phyloP scores from a whole-genome alignment of 2,113 vertebrate genomes.

The Lamprologus speciosus region DNA sequence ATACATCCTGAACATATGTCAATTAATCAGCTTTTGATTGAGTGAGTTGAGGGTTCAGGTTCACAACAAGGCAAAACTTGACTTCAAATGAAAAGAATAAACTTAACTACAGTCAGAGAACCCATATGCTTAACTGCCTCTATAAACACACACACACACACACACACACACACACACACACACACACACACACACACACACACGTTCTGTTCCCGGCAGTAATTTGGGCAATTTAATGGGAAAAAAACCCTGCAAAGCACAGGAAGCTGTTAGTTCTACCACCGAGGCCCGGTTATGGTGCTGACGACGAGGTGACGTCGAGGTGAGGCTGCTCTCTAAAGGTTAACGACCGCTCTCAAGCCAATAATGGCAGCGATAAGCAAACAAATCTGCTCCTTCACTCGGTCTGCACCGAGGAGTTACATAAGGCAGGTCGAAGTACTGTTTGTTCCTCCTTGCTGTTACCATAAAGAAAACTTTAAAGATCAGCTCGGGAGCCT shows the following conservation, averaged over 20 bases:
- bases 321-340: conserved; percentile 42
- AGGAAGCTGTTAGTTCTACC: conserved; percentile 20
- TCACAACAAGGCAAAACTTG: not conserved
- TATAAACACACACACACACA: not conserved
- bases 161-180: not conserved
- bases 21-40: not conserved
- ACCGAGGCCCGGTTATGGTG: not conserved
- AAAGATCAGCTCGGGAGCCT: not conserved
- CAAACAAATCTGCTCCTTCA: conserved; percentile 44
- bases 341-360: conserved; percentile 52
- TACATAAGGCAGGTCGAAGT: conserved; percentile 29
- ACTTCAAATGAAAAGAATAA: not conserved
- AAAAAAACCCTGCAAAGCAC: not conserved
- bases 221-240: conserved; percentile 16
- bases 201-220: not conserved
- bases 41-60: not conserved
- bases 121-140: not conserved
- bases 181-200: not conserved
- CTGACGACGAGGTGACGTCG: conserved; percentile 25
- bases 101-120: not conserved
- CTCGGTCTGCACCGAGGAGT: conserved; percentile 23
- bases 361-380: conserved; percentile 48
- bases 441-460: conserved; percentile 42
- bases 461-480: not conserved
- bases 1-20: not conserved